Conservation (phyloP, 2,113 vertebrate genomes). For the Cyphomyrus discorhynchus region DNA sequence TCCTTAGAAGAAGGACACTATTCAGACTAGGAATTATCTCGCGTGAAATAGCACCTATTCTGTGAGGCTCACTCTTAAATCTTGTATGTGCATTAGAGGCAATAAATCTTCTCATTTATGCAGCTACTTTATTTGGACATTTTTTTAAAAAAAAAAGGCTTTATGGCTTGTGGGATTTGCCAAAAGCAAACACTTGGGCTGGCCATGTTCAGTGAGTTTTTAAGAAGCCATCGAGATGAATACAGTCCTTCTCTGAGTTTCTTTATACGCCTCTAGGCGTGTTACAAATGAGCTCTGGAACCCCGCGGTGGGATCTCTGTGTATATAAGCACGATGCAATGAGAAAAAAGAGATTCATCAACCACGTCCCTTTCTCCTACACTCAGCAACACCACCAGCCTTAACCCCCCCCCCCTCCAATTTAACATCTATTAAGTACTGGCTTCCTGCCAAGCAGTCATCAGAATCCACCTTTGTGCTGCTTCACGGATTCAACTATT, state of each 20-base stretch:
- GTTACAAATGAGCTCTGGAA: constrained; percentile 23
- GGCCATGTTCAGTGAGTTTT: constrained; percentile 16
- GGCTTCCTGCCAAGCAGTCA: constrained; percentile 13
- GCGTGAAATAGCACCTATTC: neutral
- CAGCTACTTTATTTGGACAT: constrained; percentile 22
- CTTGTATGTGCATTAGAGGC: neutral
- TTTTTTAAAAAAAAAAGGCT: constrained; percentile 17
- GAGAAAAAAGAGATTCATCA: constrained; percentile 27
- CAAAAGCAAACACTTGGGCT: constrained; percentile 23
- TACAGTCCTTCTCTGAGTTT: constrained; percentile 11
- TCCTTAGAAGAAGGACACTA: neutral
- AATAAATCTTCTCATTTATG: constrained; percentile 8
- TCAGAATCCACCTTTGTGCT: constrained; percentile 24
- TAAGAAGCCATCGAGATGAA: constrained; percentile 17
- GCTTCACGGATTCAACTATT: constrained; percentile 13
- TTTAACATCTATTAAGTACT: constrained; percentile 22
- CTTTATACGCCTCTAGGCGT: constrained; percentile 2
- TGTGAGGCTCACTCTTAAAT: neutral
- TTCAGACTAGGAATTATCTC: neutral
- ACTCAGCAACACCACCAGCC: constrained; percentile 6
- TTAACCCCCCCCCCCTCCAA: neutral
- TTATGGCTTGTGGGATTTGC: constrained; percentile 25
- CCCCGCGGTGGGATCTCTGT: constrained; percentile 13
- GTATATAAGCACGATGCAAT: constrained; percentile 24
- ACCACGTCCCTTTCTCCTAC: constrained; percentile 17